Evolutionary conservation across 2,888 invertebrate species (phyloP), one percentile per base, ranked within the genome.

Genomic region (Pterostichus niger): DNA sequence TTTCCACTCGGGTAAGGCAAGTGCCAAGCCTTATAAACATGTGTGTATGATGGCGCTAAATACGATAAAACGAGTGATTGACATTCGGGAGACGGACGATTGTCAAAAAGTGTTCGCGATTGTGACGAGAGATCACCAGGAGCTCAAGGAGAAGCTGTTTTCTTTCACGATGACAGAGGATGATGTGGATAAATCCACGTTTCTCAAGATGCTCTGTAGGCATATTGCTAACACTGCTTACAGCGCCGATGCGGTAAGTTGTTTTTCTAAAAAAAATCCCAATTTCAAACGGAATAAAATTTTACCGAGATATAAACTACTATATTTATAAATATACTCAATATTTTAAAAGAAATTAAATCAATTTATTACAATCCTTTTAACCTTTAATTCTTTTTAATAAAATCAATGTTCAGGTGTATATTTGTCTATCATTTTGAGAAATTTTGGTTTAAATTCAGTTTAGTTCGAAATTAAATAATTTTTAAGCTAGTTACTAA

Each of bases 191-290:
- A 98, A 98, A 91, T 91, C 93, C 64, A 92, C 93, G 85, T 97
- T 97, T 90, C 92, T 98, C 86, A 94, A 94, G 85, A 94, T 93
- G 84, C 92, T 98, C 85, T 97, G 97, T 88, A 94, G 96, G 88
- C 96, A 97, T 90, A 96, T 98, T 93, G 98, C 98, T 61, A 97
- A 97, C 88, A 96, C 96, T 85, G 95, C 97, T 86, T 98, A 98
- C 90, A 95, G 97, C 89, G 95, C 98, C 86, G 98, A 98, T 92
- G 95, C 97, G 88, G 97, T 98, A 90, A 93, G 95, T 92, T 44
- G 4, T 11, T 1, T 17, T 56, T 56, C 17, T 17, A n/a, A n/a
- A n/a, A n/a, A n/a, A n/a, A n/a, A n/a, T n/a, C n/a, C n/a, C n/a
- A n/a, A n/a, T n/a, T n/a, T n/a, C 24, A 24, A 24, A 24, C 24